Base-by-base conservation (phyloP, 2,888 invertebrate species). In the Bedellia somnulentella region DNA sequence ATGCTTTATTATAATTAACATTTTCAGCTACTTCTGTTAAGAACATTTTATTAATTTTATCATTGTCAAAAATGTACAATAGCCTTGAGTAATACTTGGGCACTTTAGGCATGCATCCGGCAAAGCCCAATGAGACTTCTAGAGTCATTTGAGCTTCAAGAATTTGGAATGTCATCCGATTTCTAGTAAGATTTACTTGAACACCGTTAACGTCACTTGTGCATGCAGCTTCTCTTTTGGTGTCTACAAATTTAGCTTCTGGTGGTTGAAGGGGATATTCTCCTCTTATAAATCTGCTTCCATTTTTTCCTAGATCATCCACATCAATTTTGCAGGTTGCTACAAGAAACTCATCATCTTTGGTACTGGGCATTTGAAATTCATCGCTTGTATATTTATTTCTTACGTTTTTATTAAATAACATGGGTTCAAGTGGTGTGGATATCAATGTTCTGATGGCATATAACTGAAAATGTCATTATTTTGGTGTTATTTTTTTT, bases 201-300 rank as follows among this genome's bases (percentile, higher is more conserved):
- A 66, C 44, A 16, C 40, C 51, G 43, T 73, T 71, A 4, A 68
- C 47, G 37, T 71, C 68, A 35, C 71, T 73, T 2, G 70, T 67
- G 35, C 70, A 71, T 29, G 49, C 39, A 11, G 36, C 41, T 39
- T 61, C 55, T 22, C 66, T 52, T 10, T 45, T 39, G 21, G 49
- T 32, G 4, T 27, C 27, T 4, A 29, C 36, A 4, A 52, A 32
- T 10, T 36, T 35, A n/a, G 36, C 24, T 33, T 36, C 43, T 10
- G 57, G 55, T 24, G 73, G 68, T 37, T 46, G 61, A 22, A 73
- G 38, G 2, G 66, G 48, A 40, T 49, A 71, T 17, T 73, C 71
- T 33, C 57, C 66, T 35, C 44, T 46, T 3, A 62, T 31, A 23
- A 57, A 44, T 10, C 43, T 44, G 37, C 60, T 68, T 2, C 45